Conservation (phyloP, 2,888 invertebrate genomes). For the Sarcophaga caerulescens region DNA sequence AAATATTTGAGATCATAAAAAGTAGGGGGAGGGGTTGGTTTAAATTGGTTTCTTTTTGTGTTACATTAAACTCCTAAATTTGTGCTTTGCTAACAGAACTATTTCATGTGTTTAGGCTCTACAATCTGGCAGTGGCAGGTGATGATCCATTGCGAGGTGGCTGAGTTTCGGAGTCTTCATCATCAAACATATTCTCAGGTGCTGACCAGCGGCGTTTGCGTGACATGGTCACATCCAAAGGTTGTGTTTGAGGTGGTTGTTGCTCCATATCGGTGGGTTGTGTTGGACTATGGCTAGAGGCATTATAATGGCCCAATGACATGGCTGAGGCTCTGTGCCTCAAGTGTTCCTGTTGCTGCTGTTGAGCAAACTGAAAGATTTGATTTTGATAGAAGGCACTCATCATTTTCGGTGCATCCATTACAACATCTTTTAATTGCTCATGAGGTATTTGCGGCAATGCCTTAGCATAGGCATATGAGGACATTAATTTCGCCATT, state of each 20-base stretch:
- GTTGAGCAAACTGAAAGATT: constrained; percentile 58
- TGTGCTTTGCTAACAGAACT: constrained; percentile 1
- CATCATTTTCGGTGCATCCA: constrained; percentile 63
- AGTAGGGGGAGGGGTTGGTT: constrained; percentile 41
- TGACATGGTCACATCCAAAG: constrained; percentile 73
- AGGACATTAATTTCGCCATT: constrained; percentile 66
- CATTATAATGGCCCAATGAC: constrained; percentile 3
- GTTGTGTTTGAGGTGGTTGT: constrained; percentile 62
- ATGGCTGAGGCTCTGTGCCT: constrained; percentile 33
- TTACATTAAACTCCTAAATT: not conserved
- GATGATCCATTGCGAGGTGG: constrained; percentile 53
- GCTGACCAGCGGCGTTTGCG: constrained; percentile 82
- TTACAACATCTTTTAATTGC: constrained; percentile 57
- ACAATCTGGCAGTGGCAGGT: constrained; percentile 59
- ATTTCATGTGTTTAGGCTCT: constrained; percentile 60
- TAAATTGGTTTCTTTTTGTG: not conserved
- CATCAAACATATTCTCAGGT: constrained; percentile 81
- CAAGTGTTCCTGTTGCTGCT: constrained; percentile 54
- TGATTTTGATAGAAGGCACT: constrained; percentile 60
- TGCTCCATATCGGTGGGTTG: constrained; percentile 56
- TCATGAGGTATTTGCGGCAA: constrained; percentile 68
- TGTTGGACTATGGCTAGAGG: constrained; percentile 48
- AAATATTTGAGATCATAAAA: constrained; percentile 66
- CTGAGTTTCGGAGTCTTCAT: constrained; percentile 67
- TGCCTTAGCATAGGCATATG: constrained; percentile 53